Conservation (phyloP, 2,797 vertebrate genomes). For the Florisuga fusca region DNA sequence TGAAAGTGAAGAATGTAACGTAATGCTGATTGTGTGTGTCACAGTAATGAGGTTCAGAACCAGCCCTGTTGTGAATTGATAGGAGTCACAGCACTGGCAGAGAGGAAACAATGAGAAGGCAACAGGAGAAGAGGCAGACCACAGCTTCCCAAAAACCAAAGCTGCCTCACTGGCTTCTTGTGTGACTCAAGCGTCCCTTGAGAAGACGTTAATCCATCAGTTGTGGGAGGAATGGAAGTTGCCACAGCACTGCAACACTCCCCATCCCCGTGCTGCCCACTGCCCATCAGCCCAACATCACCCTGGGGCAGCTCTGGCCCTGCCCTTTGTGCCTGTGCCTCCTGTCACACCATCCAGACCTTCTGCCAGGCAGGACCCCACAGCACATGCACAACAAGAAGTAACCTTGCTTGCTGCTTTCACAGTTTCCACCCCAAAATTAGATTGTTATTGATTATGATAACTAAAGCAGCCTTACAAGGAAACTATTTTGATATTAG, state of each 20-base stretch:
- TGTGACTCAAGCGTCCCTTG: not conserved
- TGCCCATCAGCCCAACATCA: not conserved
- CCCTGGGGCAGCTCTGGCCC: fast-evolving
- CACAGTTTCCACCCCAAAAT: not conserved
- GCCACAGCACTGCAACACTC: fast-evolving
- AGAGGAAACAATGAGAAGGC: not conserved
- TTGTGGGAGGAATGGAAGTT: not conserved
- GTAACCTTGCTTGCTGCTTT: not conserved
- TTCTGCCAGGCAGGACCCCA: not conserved
- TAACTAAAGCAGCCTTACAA: not conserved
- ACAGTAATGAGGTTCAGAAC: not conserved
- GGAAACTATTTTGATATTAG: not conserved
- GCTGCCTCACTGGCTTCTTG: not conserved
- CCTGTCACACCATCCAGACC: not conserved
- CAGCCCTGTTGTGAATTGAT: not conserved
- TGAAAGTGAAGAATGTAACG: not conserved
- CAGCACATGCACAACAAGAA: fast-evolving
- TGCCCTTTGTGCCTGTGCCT: not conserved
- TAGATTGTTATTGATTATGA: not conserved
- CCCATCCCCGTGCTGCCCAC: not conserved
- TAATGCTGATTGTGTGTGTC: not conserved
- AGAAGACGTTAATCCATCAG: not conserved
- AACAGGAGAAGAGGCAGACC: not conserved
- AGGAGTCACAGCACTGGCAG: not conserved
- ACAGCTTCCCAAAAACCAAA: not conserved